Percentiles rank a stretch among this genome's conserved stretches.
Conservation (phyloP, 2,888 invertebrate species). For the Teinopalpus imperialis region DNA sequence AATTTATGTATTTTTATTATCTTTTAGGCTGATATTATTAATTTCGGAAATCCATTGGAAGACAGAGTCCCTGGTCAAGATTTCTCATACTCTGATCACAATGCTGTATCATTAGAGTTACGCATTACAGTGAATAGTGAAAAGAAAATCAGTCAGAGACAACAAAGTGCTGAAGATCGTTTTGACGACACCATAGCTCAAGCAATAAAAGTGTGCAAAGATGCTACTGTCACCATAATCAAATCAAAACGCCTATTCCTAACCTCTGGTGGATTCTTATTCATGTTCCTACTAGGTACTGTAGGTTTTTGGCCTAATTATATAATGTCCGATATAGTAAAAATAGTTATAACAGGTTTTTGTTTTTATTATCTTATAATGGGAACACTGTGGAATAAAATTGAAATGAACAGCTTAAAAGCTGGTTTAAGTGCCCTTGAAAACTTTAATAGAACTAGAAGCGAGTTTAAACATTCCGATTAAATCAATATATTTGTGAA, state of each 20-base stretch:
- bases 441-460: slow-evolving; percentile 61
- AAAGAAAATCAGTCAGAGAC: slow-evolving; percentile 33
- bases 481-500: too few relatives aligned
- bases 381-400: slow-evolving; percentile 91
- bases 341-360: slow-evolving; percentile 84
- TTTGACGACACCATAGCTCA: slow-evolving; percentile 74
- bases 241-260: slow-evolving; percentile 79
- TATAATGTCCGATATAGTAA: slow-evolving; percentile 78
- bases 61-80: slow-evolving; percentile 85
- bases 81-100: slow-evolving; percentile 95
- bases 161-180: slow-evolving; percentile 38
- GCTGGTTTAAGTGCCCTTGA: slow-evolving; percentile 89
- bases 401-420: slow-evolving; percentile 89
- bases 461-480: slow-evolving; percentile 32
- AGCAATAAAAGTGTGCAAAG: slow-evolving; percentile 82
- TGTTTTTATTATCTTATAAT: slow-evolving; percentile 87
- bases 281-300: slow-evolving; percentile 76
- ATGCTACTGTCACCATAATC: slow-evolving; percentile 73
- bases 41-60: slow-evolving; percentile 87
- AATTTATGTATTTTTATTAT: too few relatives aligned
- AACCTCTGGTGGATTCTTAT: slow-evolving; percentile 68
- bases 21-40: slow-evolving; percentile 60
- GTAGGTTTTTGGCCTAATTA: slow-evolving; percentile 73
- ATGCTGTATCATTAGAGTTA: slow-evolving; percentile 87
- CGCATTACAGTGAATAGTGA: slow-evolving; percentile 38